These are phyloP conservation scores for Prunella fulvescens DNA, from an alignment of 2,113 vertebrate genomes.

Conservation along the genomic window DNA sequence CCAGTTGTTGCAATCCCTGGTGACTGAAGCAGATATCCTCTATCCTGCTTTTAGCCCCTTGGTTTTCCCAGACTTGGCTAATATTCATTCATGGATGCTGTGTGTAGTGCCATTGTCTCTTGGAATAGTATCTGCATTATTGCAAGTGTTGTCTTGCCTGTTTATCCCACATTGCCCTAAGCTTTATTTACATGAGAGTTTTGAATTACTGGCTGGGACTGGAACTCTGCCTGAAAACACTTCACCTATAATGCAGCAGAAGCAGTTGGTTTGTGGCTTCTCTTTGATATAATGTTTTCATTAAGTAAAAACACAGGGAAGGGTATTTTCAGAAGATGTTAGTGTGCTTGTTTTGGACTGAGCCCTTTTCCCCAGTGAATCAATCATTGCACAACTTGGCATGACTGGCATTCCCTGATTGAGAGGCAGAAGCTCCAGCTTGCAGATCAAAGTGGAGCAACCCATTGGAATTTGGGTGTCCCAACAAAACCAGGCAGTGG, in stretches of 20 bases:
- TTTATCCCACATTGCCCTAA: not conserved
- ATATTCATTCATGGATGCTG: not conserved
- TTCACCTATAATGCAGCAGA: not conserved
- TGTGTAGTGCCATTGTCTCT: not conserved
- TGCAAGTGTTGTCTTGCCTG: not conserved
- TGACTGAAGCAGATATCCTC: not conserved
- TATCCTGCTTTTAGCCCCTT: not conserved
- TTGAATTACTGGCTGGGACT: not conserved
- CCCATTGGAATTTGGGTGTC: not conserved
- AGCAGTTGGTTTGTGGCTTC: conserved; percentile 12
- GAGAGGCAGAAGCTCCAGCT: not conserved
- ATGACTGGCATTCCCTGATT: not conserved
- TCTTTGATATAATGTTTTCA: conserved; percentile 33
- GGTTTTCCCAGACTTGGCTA: not conserved
- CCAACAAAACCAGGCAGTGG: not conserved
- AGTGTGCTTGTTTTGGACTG: not conserved
- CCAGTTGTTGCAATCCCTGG: not conserved
- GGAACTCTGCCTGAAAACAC: conserved; percentile 2
- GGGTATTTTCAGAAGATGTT: not conserved
- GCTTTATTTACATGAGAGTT: conserved; percentile 32
- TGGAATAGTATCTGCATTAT: not conserved
- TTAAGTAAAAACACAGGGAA: not conserved
- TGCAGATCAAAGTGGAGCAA: not conserved
- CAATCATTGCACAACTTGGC: not conserved
- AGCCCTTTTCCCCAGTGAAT: conserved; percentile 5